These are phyloP conservation scores for Volucella inflata DNA, from an alignment of 2,888 invertebrate genomes.

Conservation along the genomic window DNA sequence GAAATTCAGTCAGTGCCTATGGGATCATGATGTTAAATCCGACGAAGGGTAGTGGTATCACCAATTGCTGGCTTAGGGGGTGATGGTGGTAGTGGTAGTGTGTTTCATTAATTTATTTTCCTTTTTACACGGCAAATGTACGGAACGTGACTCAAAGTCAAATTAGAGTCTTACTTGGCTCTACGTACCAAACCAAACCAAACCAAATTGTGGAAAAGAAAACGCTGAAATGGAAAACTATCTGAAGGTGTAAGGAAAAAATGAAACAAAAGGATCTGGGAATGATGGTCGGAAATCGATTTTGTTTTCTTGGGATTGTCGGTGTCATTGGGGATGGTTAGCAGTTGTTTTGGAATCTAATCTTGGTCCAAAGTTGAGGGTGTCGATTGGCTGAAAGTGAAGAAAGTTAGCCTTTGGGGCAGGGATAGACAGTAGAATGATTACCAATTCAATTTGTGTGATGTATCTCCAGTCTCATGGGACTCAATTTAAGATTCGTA, in stretches of 20 bases:
- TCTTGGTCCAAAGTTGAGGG: neutral
- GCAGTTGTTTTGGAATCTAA: neutral
- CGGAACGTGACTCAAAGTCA: conserved; percentile 77
- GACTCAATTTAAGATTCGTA: too few species aligned
- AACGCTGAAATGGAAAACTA: conserved; percentile 7
- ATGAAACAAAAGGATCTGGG: neutral
- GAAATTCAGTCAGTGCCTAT: neutral
- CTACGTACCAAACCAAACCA: neutral
- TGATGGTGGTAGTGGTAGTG: conserved; percentile 10
- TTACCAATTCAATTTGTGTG: too few species aligned
- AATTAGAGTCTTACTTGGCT: conserved; percentile 18
- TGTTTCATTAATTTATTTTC: conserved; percentile 55
- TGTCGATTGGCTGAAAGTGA: too few species aligned
- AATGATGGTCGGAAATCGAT: conserved; percentile 15
- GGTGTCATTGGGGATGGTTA: neutral
- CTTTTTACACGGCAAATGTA: conserved; percentile 77
- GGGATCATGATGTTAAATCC: conserved; percentile 13
- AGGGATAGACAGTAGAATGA: too few species aligned
- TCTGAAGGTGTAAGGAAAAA: conserved; percentile 10
- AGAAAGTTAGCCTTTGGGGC: too few species aligned
- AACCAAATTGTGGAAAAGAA: neutral
- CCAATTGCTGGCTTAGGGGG: too few species aligned
- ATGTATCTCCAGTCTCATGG: too few species aligned
- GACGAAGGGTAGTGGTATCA: neutral
- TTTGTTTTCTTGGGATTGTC: conserved; percentile 4